Conservation (phyloP, 2,797 vertebrate genomes). For the Coreius guichenoti region DNA sequence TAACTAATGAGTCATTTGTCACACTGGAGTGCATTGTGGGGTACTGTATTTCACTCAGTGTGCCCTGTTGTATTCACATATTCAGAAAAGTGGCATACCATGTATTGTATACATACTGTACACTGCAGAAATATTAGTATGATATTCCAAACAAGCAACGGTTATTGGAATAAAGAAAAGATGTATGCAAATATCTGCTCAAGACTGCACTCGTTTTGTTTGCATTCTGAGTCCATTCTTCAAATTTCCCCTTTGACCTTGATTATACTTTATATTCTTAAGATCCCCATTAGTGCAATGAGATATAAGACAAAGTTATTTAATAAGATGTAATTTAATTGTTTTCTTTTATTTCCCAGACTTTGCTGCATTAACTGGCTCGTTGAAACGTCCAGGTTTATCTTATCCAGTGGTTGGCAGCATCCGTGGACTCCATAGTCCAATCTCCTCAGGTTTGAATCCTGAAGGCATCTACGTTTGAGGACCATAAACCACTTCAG, state of each 20-base stretch:
- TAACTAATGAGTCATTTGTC: background rate
- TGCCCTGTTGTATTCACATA: background rate
- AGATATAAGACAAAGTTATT: background rate
- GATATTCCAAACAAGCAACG: background rate
- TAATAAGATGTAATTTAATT: background rate
- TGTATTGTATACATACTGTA: background rate
- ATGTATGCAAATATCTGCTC: background rate
- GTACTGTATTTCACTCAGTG: background rate
- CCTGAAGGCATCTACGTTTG: slow-evolving; percentile 98
- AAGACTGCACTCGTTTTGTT: background rate
- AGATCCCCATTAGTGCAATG: background rate
- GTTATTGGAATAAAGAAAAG: background rate
- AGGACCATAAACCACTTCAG: slow-evolving; percentile 58
- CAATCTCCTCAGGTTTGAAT: slow-evolving; percentile 90
- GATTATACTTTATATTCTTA: background rate
- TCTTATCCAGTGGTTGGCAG: slow-evolving; percentile 87
- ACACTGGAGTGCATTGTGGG: background rate
- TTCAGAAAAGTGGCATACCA: background rate
- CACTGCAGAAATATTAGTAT: background rate
- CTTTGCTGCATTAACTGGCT: slow-evolving; percentile 85
- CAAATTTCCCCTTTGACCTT: background rate
- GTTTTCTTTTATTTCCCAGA: slow-evolving; percentile 70
- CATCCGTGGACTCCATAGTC: slow-evolving; percentile 90
- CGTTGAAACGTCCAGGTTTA: slow-evolving; percentile 87
- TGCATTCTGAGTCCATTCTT: background rate